Base-by-base conservation (phyloP, 1,140 invertebrate species). In the Bicyclus anynana region DNA sequence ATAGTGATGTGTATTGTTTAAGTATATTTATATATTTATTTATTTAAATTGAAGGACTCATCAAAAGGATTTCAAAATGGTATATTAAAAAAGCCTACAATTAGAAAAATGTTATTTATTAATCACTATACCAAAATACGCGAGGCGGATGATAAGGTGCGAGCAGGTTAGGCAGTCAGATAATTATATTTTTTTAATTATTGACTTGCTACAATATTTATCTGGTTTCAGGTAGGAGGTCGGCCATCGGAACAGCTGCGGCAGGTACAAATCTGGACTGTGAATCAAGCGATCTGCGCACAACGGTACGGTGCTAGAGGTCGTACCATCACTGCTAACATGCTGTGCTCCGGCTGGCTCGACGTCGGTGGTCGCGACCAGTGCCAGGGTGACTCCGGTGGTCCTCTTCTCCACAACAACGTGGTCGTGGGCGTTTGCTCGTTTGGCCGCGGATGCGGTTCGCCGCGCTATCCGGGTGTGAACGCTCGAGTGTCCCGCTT, bases 351-450 rank as follows among this genome's bases (percentile, higher is more conserved):
- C 12, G 62, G 62, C 6, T 51, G 44, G 29, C 47, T 58, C 18
- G 60, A 62, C 9, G 46, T 51, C 2, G 49, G 49, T 5, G 57
- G 57, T 33, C 51, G 51, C 5, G 61, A 54, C 21, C 54, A 57
- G 29, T 75, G 73, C 42, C 52, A 58, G 17, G 91, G 91, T 26
- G 92, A 93, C 71, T 90, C 90, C 1, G 92, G 92, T 1, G 91
- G 92, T 5, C 92, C 92, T 7, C 57, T 93, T 9, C 73, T 90
- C 10, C 91, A 90, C 53, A 72, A 84, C 20, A 72, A 73, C 10
- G 80, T 88, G 17, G 62, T 80, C 38, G 75, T 84, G 7, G 92
- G 92, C 18, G 76, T 93, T 10, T 89, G 90, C 4, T 91, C 90
- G 2, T 92, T 86, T 84, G 86, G 88, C 1, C 69, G 84, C 0